Evolutionary conservation across 2,113 vertebrate genomes (phyloP), one percentile per base, ranked within the genome.

Genomic region (Strix uralensis): DNA sequence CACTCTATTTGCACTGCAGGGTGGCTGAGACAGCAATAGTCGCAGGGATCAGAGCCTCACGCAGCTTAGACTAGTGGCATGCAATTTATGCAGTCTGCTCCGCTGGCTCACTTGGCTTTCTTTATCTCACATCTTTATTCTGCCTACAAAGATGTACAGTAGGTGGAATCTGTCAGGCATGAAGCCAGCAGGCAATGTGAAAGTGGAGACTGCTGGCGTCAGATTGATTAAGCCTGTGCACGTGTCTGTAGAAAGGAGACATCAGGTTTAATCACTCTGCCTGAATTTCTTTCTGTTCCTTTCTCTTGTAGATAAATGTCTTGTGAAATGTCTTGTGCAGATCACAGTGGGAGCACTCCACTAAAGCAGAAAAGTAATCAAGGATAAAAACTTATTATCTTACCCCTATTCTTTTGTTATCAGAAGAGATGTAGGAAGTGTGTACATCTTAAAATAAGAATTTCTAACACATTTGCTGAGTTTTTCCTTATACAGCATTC

Each of bases 181-280:
- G 62, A 91, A 72, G 98, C 98, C 98, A 98, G 97, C 93, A 91
- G 96, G 96, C 97, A 97, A 97, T 94, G 97, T 97, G 74, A 58
- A 96, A 93, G 52, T 44, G 97, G 97, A 97, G 96, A 95, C 95
- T 94, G 93, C 97, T 98, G 98, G 97, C 97, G 80, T 98, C 97
- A 87, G 97, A 95, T 97, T 98, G 98, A 98, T 98, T 98, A 98
- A 99, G 97, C 98, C 97, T 91, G 81, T 89, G 97, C 98, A 98
- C 88, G 94, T 98, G 98, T 98, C 96, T 97, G 97, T 90, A 94
- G 97, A 98, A 96, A 97, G 97, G 96, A 98, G 98, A 97, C 96
- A 96, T 96, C 95, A 30, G 92, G 94, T 97, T 98, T 96, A 97
- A 98, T 98, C 97, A 94, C 97, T 97, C 70, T 47, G 78, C 77